Evolutionary conservation across 2,797 vertebrate species (phyloP).

Genomic region (Nasua narica): DNA sequence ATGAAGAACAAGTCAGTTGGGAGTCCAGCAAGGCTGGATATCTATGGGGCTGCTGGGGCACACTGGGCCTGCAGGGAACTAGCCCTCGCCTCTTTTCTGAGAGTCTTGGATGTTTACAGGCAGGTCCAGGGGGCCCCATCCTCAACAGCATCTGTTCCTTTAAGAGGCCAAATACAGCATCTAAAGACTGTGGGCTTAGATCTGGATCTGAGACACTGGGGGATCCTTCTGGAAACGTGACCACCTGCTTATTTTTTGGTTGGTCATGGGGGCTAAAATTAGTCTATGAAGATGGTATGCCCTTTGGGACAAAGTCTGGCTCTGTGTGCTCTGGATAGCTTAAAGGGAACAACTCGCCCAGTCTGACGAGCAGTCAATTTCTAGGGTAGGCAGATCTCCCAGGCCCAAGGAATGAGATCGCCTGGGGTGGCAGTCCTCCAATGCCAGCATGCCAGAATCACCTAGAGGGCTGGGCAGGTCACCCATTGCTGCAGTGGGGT

Average conservation of each 20-base stretch:
- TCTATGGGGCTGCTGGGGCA: fast-evolving
- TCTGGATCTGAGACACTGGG: not conserved
- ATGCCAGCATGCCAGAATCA: not conserved
- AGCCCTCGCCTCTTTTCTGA: not conserved
- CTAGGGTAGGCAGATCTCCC: not conserved
- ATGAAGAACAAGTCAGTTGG: not conserved
- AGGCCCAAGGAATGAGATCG: not conserved
- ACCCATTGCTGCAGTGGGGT: not conserved
- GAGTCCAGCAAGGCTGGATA: not conserved
- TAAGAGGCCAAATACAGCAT: not conserved
- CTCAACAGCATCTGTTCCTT: not conserved
- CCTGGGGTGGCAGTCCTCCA: not conserved
- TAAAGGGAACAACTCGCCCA: not conserved
- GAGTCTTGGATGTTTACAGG: not conserved
- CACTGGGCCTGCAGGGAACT: not conserved
- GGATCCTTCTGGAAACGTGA: not conserved
- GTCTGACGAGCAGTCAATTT: not conserved
- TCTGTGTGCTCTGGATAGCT: not conserved
- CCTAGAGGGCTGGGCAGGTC: not conserved
- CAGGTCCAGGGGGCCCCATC: not conserved
- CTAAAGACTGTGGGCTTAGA: not conserved
- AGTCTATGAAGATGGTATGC: not conserved
- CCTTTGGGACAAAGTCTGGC: not conserved
- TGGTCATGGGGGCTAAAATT: not conserved
- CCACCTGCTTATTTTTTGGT: not conserved